A percentile compares a stretch with the other conserved stretches of the same genome.
Evolutionary conservation across 2,888 invertebrate genomes (phyloP).

Genomic region (Cyaniris semiargus): DNA sequence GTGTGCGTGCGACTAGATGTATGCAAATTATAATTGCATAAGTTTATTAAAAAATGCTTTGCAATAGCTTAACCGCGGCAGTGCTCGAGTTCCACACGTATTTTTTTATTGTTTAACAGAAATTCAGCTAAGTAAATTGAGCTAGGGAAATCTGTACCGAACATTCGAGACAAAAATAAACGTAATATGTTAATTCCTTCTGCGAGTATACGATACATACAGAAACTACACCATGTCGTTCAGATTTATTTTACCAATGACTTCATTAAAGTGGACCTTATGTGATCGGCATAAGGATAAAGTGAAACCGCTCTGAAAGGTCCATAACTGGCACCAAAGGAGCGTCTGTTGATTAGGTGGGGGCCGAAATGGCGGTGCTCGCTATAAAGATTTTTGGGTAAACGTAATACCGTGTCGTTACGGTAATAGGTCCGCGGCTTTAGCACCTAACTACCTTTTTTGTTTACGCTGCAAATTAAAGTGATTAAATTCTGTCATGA

Average conservation of each 20-base stretch:
- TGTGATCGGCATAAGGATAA: too few species aligned
- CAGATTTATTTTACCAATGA: not conserved
- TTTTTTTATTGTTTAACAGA: too few species aligned
- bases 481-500: slow-evolving; percentile 25
- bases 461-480: slow-evolving; percentile 37
- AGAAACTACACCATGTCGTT: not conserved
- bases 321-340: slow-evolving; percentile 47
- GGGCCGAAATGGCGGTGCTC: slow-evolving; percentile 59
- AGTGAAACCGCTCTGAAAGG: not conserved
- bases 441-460: slow-evolving; percentile 29
- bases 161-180: not conserved
- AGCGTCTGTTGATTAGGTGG: slow-evolving; percentile 70
- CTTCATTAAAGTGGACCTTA: not conserved
- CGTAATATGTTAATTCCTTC: not conserved
- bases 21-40: too few species aligned
- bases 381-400: slow-evolving; percentile 75
- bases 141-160: not conserved
- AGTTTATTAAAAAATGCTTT: too few species aligned
- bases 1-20: too few species aligned
- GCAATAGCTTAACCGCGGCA: too few species aligned
- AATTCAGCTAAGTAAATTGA: not conserved
- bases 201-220: not conserved
- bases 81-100: too few species aligned
- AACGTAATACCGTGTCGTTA: slow-evolving; percentile 76
- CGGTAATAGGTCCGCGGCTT: slow-evolving; percentile 63